Base-by-base conservation (phyloP, 2,888 invertebrate genomes). In the Thysanoteuthis rhombus region DNA sequence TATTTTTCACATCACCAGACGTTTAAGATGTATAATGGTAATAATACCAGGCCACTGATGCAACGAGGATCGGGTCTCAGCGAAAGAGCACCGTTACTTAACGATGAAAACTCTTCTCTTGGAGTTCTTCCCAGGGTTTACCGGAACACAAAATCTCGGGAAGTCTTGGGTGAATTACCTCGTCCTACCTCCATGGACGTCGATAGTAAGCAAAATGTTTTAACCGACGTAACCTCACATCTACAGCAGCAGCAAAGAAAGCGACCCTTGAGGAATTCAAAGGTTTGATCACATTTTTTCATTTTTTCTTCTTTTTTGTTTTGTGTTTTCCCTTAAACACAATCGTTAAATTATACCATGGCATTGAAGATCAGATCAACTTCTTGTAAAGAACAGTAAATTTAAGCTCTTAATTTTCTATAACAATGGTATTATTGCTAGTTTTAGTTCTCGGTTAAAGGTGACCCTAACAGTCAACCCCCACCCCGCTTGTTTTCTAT, bases 211-310 rank as follows among this genome's bases (percentile, higher is more conserved):
- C n/a, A 40, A 8, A 38, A 91, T 16, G 91, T 91, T 32, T 91
- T 38, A 12, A 25, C 32, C 10, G 91, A 91, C 40, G 42, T 92
- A 16, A 42, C 92, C 1, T 75, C 75, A 16, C n/a, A 75, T 8
- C 6, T 75, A 75, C 75, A 32, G 10, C 91, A 91, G 42, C 91
- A 92, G 36, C 92, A 92, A 42, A 32, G 92, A 40, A 92, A 92
- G 32, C 92, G 92, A 22, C 92, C 92, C 12, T 32, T 92, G 32
- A 92, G 92, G 45, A 92, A 92, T 42, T 40, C 92, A 28, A 92
- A 92, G 92, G 92, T 92, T 28, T 40, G 45, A 45, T 22, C 16
- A 36, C n/a, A 22, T 22, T 93, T n/a, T 58, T 25, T 28, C 28
- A 16, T 45, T 93, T 32, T 93, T 22, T 92, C 6, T 42, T 39